phyloP scores from a whole-genome alignment of 1,140 invertebrate genomes.

The Drosophila bocqueti region DNA sequence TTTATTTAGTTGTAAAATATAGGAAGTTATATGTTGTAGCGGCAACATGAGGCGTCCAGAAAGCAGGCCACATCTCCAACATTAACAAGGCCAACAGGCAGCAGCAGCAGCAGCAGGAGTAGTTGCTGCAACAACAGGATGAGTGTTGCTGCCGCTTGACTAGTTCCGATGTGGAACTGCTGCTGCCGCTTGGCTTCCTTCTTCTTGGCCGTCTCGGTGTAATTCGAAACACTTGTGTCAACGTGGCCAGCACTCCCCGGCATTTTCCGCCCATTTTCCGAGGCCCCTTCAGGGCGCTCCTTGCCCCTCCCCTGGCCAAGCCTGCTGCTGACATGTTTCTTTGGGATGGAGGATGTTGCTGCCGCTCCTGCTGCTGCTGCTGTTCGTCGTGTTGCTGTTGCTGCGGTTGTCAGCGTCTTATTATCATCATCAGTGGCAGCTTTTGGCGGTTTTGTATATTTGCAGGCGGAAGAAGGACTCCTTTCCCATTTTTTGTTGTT shows the following conservation, averaged over 20 bases:
- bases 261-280: neutral
- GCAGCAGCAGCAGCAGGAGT: conserved; percentile 13
- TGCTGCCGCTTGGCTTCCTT: conserved; percentile 39
- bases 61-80: conserved; percentile 34
- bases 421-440: conserved; percentile 83
- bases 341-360: conserved; percentile 34
- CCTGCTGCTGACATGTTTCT: conserved; percentile 32
- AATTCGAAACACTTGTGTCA: conserved; percentile 85
- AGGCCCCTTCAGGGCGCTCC: too few relatives aligned
- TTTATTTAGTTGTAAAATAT: neutral
- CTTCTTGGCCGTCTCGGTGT: conserved; percentile 55
- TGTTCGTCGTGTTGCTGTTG: conserved; percentile 65
- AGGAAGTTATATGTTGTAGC: conserved; percentile 1
- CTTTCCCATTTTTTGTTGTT: conserved; percentile 4
- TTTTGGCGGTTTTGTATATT: conserved; percentile 78
- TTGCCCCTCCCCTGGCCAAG: neutral
- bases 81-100: conserved; percentile 21
- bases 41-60: conserved; percentile 24
- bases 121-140: conserved; percentile 25
- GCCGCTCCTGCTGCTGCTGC: conserved; percentile 60
- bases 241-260: conserved; percentile 28
- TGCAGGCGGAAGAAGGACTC: conserved; percentile 13
- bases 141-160: conserved; percentile 47
- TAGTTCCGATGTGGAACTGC: conserved; percentile 34
- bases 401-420: conserved; percentile 81